Base-by-base conservation (phyloP, 2,888 invertebrate genomes). In the Salticus scenicus region DNA sequence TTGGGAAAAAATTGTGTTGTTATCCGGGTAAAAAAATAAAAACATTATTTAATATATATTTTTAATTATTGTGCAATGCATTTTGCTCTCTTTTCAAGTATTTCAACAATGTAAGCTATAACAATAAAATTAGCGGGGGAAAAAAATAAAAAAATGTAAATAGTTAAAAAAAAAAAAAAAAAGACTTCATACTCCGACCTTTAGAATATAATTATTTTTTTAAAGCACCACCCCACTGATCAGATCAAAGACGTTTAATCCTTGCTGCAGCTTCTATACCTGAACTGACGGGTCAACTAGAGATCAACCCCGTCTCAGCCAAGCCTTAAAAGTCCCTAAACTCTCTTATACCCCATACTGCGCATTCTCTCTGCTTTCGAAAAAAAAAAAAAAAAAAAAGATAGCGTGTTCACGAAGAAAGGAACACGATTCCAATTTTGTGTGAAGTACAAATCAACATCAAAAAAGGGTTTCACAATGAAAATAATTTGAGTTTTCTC, bases 181-280 rank as follows among this genome's bases (percentile, higher is more conserved):
- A n/a, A n/a, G n/a, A n/a, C n/a, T n/a, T n/a, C n/a, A n/a, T n/a
- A n/a, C n/a, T n/a, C n/a, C n/a, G n/a, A n/a, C n/a, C n/a, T n/a
- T n/a, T n/a, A n/a, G n/a, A n/a, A n/a, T n/a, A n/a, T n/a, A n/a
- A n/a, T n/a, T n/a, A n/a, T n/a, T n/a, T n/a, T n/a, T n/a, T n/a
- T n/a, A n/a, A n/a, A n/a, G n/a, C 24, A 27, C 37, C 42, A 28
- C 31, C 81, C 81, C 81, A 1, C 31, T 24, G 42, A 47, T 47
- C 64, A 31, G 64, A 57, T 24, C 64, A 31, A 72, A 79, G 70
- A 31, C 30, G 64, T 75, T 81, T 82, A 82, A 82, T 82, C 75
- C 81, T 70, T 37, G 63, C 33, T 69, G 42, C 42, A 63, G 75
- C 37, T 28, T 66, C 69, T 41, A 24, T 63, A 12, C 41, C 41